These are phyloP conservation scores for Lissocephala sabroskyi DNA, from an alignment of 2,888 invertebrate genomes.

Conservation along the genomic window DNA sequence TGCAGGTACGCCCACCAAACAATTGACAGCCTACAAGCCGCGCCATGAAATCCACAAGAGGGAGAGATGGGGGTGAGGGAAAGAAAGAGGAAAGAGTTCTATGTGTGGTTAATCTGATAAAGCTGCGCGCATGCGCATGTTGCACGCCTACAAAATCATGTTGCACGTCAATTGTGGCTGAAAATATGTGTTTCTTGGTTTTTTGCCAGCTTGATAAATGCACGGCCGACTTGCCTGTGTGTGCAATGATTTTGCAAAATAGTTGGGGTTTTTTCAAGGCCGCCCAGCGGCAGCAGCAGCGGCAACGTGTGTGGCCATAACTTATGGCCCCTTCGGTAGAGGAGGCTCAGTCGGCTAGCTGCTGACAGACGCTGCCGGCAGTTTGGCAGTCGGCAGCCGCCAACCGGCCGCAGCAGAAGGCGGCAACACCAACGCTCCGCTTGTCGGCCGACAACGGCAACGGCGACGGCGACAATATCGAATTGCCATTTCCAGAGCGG, in stretches of 20 bases:
- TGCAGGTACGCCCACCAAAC: slow-evolving; percentile 53
- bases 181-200: slow-evolving; percentile 37
- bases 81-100: too few relatives aligned
- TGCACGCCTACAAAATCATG: slow-evolving; percentile 73
- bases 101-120: slow-evolving; percentile 56
- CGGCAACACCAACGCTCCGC: slow-evolving; percentile 7
- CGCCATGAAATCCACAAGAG: slow-evolving; percentile 21
- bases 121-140: slow-evolving; percentile 69
- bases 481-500: slow-evolving; percentile 45
- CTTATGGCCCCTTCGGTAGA: slow-evolving; percentile 21
- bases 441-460: slow-evolving; percentile 19
- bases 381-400: slow-evolving; percentile 54
- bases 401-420: slow-evolving; percentile 39
- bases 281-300: slow-evolving; percentile 20
- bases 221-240: slow-evolving; percentile 10
- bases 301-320: slow-evolving; percentile 57
- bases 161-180: slow-evolving; percentile 68
- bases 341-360: slow-evolving; percentile 22
- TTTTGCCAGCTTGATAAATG: slow-evolving; percentile 18
- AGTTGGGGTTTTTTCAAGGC: slow-evolving; percentile 50
- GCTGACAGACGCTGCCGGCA: slow-evolving; percentile 33
- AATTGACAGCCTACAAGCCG: slow-evolving; percentile 61
- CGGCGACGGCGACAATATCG: slow-evolving; percentile 43
- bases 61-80: background rate
- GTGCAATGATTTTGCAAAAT: slow-evolving; percentile 57